phyloP scores from a whole-genome alignment of 1,140 invertebrate genomes.

The Physella acuta region DNA sequence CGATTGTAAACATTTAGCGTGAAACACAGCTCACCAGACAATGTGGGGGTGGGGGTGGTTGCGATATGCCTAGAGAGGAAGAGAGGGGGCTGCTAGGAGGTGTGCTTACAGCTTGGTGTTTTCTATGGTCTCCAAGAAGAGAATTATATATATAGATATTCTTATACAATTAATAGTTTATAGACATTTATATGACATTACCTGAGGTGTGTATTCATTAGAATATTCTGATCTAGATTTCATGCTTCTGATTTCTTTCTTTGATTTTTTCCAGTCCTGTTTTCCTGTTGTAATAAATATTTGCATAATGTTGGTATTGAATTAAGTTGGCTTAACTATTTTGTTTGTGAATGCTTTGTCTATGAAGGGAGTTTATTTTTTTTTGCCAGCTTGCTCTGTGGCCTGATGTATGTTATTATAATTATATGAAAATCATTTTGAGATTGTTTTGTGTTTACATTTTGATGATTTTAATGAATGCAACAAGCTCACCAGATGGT shows the following conservation, averaged over 20 bases:
- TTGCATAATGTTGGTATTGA: neutral
- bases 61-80: no score
- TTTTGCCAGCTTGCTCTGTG: neutral
- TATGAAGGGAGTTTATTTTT: neutral
- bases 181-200: neutral
- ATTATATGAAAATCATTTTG: neutral
- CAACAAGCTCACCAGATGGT: no score
- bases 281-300: conserved; percentile 2
- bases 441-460: neutral
- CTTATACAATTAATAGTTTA: neutral
- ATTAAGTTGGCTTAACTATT: neutral
- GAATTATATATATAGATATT: neutral
- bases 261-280: conserved; percentile 15
- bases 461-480: neutral
- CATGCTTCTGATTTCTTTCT: conserved; percentile 7
- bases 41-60: no score
- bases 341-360: neutral
- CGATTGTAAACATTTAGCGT: no score
- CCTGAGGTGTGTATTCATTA: neutral
- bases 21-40: no score
- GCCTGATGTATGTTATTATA: no score
- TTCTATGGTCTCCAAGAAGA: neutral
- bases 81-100: neutral
- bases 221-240: neutral
- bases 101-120: neutral